Base-by-base conservation (phyloP, 2,797 vertebrate genomes). In the Nasua narica region DNA sequence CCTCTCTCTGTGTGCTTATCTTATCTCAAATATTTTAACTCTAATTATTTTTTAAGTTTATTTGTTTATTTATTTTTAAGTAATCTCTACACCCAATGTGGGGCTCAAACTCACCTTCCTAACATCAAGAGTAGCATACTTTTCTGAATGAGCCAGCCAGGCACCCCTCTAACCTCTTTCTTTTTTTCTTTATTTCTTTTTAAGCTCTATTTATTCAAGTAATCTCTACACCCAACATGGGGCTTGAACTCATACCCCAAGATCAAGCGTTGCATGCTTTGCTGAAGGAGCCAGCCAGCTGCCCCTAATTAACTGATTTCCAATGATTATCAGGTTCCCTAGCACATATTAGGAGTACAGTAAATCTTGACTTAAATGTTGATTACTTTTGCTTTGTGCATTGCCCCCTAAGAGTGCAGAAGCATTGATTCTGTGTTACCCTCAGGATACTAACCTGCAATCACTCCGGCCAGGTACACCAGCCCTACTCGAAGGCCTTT, bases 401-500 rank as follows among this genome's bases (percentile, higher is more conserved):
- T 77, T 56, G 32, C 40, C 52, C 85, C 90, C 54, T 69, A 16
- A 84, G 56, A 69, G 35, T 48, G 58, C 87, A 74, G 18, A 96
- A 43, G 15, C 37, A 11, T 29, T 2, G 54, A 56, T 40, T 79
- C 32, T 10, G 4, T 23, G 29, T 78, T n/a, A 25, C 70, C 32
- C 70, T 67, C 7, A 14, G 40, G 52, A n/a, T 65, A 92, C 98
- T 98, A 23, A 99, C 99, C 99, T 99, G 99, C 99, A 65, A 99
- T 97, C 87, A 99, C 99, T 3, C 99, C 99, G 1, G 99, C 97
- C 56, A 99, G 62, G 96, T 99, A 99, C 62, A 99, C 99, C 98
- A 99, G 98, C n/a, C 99, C 99, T 96, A 99, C 99, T 88, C 99
- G 99, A 96, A 99, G 99, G 35, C 99, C 99, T 98, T 99, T 99